These are phyloP conservation scores for Octomys mimax DNA, from an alignment of 2,797 vertebrate species.

Conservation along the genomic window DNA sequence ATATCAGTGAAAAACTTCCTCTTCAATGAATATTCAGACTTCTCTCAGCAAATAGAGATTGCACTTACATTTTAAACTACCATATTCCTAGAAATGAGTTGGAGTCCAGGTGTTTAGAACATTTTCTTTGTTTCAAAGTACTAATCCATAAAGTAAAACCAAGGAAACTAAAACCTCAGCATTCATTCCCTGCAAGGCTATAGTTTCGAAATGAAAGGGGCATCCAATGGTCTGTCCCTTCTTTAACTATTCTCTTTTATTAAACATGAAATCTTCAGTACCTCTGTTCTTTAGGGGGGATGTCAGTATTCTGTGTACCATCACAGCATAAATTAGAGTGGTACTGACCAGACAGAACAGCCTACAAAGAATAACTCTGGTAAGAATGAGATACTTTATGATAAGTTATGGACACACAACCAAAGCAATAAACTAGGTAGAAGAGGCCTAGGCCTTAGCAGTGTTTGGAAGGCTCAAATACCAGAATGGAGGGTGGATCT, in stretches of 20 bases:
- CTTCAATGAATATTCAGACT: background rate
- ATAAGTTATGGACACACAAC: background rate
- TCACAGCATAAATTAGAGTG: background rate
- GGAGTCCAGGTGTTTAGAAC: background rate
- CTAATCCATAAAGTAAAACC: background rate
- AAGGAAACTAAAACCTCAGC: background rate
- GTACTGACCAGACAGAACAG: background rate
- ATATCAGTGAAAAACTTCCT: background rate
- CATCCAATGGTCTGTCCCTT: background rate
- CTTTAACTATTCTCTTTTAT: rapidly evolving
- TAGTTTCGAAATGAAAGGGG: background rate
- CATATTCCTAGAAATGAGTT: background rate
- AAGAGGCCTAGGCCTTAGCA: background rate
- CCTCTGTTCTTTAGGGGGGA: background rate
- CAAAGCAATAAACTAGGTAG: background rate
- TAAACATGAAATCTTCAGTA: background rate
- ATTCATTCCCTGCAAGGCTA: background rate
- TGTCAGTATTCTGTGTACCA: background rate
- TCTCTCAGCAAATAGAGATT: background rate
- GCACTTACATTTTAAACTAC: background rate
- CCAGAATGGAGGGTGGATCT: background rate
- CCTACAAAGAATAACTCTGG: background rate
- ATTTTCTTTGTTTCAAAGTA: background rate
- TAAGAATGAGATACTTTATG: background rate
- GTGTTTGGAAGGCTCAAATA: background rate